Percentiles rank a stretch among this genome's conserved stretches.
Conservation (phyloP, 2,888 invertebrate genomes). For the Mesochorus sp. region DNA sequence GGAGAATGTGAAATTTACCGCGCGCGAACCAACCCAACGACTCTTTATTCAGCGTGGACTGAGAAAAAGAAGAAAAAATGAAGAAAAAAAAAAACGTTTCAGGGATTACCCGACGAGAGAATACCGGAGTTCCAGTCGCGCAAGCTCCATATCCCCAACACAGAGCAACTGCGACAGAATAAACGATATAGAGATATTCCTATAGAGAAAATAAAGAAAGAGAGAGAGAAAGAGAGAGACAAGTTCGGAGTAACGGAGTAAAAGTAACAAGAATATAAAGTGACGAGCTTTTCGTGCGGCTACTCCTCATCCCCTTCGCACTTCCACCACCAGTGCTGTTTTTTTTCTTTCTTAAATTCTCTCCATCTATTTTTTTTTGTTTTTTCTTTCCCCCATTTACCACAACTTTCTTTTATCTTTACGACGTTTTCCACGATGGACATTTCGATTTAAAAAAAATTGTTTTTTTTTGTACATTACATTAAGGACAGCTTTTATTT, state of each 20-base stretch:
- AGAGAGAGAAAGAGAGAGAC: neutral
- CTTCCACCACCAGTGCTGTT: no score
- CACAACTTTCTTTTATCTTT: neutral
- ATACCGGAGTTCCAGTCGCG: conserved; percentile 19
- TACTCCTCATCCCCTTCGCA: no score
- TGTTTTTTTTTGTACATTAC: neutral
- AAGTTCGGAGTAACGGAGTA: conserved; percentile 23
- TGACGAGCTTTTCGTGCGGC: no score
- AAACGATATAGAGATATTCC: neutral
- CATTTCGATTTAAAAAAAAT: neutral
- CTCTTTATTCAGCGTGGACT: conserved; percentile 49
- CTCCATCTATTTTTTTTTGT: no score
- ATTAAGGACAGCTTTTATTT: neutral
- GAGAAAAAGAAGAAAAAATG: conserved; percentile 1
- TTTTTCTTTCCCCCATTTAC: neutral
- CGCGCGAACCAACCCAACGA: conserved; percentile 24
- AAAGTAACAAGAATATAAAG: conserved; percentile 75
- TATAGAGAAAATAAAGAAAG: neutral
- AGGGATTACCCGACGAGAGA: conserved; percentile 67
- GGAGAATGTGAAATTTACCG: conserved; percentile 47
- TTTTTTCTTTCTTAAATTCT: no score
- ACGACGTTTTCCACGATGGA: neutral
- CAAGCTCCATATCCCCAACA: conserved; percentile 42
- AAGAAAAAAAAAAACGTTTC: conserved; percentile 61
- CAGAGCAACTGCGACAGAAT: neutral